Base-by-base conservation (phyloP, 2,113 vertebrate genomes). In the Cyanocitta stelleri region DNA sequence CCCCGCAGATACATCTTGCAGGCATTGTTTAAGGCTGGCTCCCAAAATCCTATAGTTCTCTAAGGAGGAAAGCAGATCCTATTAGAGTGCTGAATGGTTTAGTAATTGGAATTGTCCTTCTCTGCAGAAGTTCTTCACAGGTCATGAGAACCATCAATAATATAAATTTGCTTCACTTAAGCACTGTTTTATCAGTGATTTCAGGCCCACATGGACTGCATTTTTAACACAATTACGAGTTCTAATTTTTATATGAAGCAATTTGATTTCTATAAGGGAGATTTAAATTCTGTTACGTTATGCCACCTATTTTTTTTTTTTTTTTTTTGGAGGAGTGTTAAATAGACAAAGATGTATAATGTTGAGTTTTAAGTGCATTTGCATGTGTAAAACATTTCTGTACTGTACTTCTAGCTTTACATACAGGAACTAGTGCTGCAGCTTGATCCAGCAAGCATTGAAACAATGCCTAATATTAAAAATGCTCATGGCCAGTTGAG, bases 41-140 rank as follows among this genome's bases (percentile, higher is more conserved):
- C 61, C 72, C 43, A 23, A 82, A 88, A 61, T 72, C 24, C 22
- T 63, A 1, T 10, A 39, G 37, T 82, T 55, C 39, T 56, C 71
- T 49, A 77, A 23, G 77, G 62, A 72, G 88, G 79, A 80, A 68
- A 81, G 44, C 22, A 95, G 80, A 77, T 27, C 3, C 8, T 81
- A 46, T 67, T 64, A 51, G 30, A 85, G 16, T 49, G 58, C 39
- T 82, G 67, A 96, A 43, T 63, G 49, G 43, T 48, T 44, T 92
- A 72, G 21, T 93, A 71, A 91, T 67, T 95, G 82, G 72, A 92
- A 85, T 88, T 79, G 46, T 64, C 39, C 66, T 81, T 96, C 39
- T 46, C 20, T 83, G 16, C 29, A 71, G 43, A 90, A 87, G 29
- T 69, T 96, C 52, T 81, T 87, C 43, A 83, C 51, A 93, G 89